These are phyloP conservation scores for Eleutherodactylus coqui DNA, from an alignment of 2,797 vertebrate genomes.

Conservation along the genomic window DNA sequence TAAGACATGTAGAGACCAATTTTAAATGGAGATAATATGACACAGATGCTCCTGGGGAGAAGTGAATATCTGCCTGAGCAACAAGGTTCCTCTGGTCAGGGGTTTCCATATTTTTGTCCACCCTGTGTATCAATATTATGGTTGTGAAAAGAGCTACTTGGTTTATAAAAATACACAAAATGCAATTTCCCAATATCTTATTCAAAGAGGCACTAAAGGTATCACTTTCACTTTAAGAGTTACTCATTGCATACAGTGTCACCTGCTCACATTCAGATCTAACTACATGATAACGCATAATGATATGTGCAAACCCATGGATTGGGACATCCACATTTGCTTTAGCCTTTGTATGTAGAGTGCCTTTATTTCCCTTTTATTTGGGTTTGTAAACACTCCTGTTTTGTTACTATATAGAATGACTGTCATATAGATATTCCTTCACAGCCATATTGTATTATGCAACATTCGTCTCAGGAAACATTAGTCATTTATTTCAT, in stretches of 20 bases:
- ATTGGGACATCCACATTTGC: background rate
- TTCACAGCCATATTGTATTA: constrained; percentile 31
- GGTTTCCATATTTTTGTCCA: too few relatives aligned
- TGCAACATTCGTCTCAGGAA: constrained; percentile 41
- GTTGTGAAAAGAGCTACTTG: background rate
- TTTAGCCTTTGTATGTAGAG: background rate
- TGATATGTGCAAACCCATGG: background rate
- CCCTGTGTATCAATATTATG: background rate
- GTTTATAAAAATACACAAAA: background rate
- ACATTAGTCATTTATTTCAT: constrained; percentile 40
- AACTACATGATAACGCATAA: background rate
- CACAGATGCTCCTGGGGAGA: too few relatives aligned
- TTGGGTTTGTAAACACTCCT: background rate
- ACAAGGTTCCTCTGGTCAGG: too few relatives aligned
- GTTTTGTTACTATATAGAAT: constrained; percentile 39
- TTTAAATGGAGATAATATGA: too few relatives aligned
- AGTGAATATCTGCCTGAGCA: too few relatives aligned
- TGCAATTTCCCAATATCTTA: background rate
- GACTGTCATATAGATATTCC: constrained; percentile 26
- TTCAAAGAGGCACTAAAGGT: background rate
- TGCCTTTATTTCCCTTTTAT: constrained; percentile 25
- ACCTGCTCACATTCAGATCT: background rate
- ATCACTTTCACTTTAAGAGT: background rate
- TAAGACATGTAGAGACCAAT: too few relatives aligned
- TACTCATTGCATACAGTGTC: background rate